Conservation (phyloP, 2,113 vertebrate species). For the Scatophagus argus region DNA sequence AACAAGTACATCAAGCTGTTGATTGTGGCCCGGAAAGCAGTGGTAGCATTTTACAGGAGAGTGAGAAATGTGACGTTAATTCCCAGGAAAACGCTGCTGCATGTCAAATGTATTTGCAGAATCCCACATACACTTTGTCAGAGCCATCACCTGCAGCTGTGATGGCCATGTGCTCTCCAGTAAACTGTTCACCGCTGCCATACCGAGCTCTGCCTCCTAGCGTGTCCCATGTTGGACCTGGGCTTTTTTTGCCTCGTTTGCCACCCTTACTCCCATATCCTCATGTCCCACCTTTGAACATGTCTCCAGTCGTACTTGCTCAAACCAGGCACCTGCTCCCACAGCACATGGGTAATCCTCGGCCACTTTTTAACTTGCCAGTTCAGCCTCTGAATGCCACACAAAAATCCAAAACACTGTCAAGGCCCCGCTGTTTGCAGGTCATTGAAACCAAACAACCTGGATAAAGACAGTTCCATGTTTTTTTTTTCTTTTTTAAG, state of each 20-base stretch:
- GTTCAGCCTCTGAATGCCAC: slow-evolving; percentile 1
- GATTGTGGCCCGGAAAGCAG: slow-evolving; percentile 8
- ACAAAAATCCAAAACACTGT: slow-evolving; percentile 30
- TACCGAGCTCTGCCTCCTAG: slow-evolving; percentile 25
- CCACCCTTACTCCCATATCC: slow-evolving; percentile 28
- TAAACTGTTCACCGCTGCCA: slow-evolving; percentile 8
- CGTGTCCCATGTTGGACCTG: slow-evolving; percentile 2
- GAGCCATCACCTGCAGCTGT: not conserved
- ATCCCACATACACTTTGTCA: not conserved
- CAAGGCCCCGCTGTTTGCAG: slow-evolving; percentile 69
- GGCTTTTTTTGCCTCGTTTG: slow-evolving; percentile 28
- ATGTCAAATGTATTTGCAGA: slow-evolving; percentile 1
- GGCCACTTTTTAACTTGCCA: not conserved
- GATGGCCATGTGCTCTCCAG: slow-evolving; percentile 31
- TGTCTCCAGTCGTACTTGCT: slow-evolving; percentile 17
- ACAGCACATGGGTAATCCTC: not conserved
- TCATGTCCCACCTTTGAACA: slow-evolving; percentile 21
- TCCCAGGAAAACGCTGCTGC: slow-evolving; percentile 5
- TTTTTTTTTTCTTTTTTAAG: too few species aligned
- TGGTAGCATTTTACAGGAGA: not conserved
- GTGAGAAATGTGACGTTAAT: not conserved
- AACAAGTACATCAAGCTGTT: not conserved
- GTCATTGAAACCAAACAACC: slow-evolving; percentile 65
- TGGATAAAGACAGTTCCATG: not conserved
- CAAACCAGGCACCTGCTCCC: slow-evolving; percentile 30